A percentile compares a stretch with the other conserved stretches of the same genome.
Evolutionary conservation across 1,140 invertebrate genomes (phyloP).

Genomic region (Drosophila seguyi): DNA sequence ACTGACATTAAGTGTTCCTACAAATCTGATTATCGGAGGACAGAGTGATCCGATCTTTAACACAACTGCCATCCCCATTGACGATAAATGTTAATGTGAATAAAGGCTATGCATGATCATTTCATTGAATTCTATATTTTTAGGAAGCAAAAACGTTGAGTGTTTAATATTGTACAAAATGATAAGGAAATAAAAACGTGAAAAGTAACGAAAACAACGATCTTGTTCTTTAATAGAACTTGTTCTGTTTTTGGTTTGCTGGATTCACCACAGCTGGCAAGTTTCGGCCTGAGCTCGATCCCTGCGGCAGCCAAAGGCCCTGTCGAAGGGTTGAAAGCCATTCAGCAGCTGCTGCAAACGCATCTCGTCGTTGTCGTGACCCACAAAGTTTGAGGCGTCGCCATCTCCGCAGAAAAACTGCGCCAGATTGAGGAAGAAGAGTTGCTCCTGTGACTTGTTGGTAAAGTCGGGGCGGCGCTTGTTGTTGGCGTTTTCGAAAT

Average conservation of each 20-base stretch:
- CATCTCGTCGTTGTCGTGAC: slow-evolving; percentile 58
- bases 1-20: neutral
- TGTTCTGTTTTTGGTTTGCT: too few relatives aligned
- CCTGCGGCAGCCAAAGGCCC: slow-evolving; percentile 30
- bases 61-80: neutral
- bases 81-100: neutral
- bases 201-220: neutral
- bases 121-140: neutral
- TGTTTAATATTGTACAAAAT: neutral
- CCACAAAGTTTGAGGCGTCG: slow-evolving; percentile 8
- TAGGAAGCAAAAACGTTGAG: neutral
- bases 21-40: too few relatives aligned
- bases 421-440: slow-evolving; percentile 72
- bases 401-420: slow-evolving; percentile 69
- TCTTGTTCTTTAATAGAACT: too few relatives aligned
- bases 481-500: slow-evolving; percentile 17
- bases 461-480: slow-evolving; percentile 19
- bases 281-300: slow-evolving; percentile 20
- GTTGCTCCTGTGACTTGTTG: slow-evolving; percentile 26
- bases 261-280: slow-evolving; percentile 62
- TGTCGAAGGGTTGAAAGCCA: slow-evolving; percentile 58
- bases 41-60: neutral
- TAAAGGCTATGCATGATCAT: too few relatives aligned
- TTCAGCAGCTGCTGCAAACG: slow-evolving; percentile 57
- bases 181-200: neutral